phyloP scores from a whole-genome alignment of 1,140 invertebrate species.

The Ceratoteleas bidentatus region DNA sequence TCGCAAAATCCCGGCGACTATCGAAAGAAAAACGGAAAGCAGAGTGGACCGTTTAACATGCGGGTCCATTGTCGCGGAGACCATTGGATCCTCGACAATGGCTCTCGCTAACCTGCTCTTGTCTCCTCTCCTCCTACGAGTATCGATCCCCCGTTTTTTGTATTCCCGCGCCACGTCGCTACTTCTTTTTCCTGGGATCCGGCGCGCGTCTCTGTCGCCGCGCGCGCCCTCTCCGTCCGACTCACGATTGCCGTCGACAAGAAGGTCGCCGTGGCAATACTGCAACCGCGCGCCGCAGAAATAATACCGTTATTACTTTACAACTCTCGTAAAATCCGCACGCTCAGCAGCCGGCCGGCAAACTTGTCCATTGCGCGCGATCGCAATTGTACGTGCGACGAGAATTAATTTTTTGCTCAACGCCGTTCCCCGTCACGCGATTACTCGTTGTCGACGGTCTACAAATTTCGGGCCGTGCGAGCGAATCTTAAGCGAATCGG shows the following conservation, averaged over 20 bases:
- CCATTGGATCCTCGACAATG: constrained; percentile 73
- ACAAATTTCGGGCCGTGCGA: too few species aligned
- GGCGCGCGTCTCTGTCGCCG: constrained; percentile 37
- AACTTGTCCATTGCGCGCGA: constrained; percentile 50
- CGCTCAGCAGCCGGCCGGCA: constrained; percentile 45
- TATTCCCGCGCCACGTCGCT: constrained; percentile 39
- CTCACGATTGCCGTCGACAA: constrained; percentile 60
- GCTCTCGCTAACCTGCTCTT: constrained; percentile 67
- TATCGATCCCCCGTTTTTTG: constrained; percentile 67
- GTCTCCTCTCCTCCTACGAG: constrained; percentile 62
- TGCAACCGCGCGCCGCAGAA: constrained; percentile 58
- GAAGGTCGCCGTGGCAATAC: constrained; percentile 65
- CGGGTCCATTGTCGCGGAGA: constrained; percentile 73
- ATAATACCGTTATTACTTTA: constrained; percentile 74
- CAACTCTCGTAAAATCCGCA: constrained; percentile 75
- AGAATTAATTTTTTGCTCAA: constrained; percentile 41
- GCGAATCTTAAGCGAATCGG: too few species aligned
- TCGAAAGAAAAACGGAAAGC: constrained; percentile 66
- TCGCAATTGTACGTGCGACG: constrained; percentile 30
- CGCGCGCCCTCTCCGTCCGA: constrained; percentile 23
- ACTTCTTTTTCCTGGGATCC: constrained; percentile 61
- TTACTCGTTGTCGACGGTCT: constrained; percentile 15
- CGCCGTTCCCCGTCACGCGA: constrained; percentile 13
- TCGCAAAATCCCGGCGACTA: constrained; percentile 55
- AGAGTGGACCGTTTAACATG: constrained; percentile 73